Evolutionary conservation across 2,888 invertebrate genomes (phyloP), one percentile per base, ranked within the genome.

Genomic region (Caenorhabditis sp.): DNA sequence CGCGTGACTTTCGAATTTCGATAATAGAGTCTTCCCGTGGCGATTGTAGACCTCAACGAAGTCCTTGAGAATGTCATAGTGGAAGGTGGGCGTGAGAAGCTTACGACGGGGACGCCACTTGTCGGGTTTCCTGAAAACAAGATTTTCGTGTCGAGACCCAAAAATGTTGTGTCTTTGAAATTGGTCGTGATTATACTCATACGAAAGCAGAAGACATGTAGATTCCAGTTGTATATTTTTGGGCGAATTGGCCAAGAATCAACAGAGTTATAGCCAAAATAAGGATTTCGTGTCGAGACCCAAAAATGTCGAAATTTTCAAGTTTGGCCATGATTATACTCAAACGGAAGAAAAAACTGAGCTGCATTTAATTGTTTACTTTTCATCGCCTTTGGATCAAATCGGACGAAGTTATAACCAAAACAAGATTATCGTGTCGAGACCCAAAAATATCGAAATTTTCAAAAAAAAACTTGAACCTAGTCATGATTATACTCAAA

Each of bases 1-100:
- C 10, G 88, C 85, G 58, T 88, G 69, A 14, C 82, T 80, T 49
- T 85, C 85, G 61, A 91, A 89, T 83, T 92, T 89, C 22, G 75
- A 63, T 1, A 89, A 70, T 3, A 93, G 87, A 12, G 93, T 90
- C 19, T 86, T 84, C 0, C 92, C 88, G 84, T 93, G 93, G 58
- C 93, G 92, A 87, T 93, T 93, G 89, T 93, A 93, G 6, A 93
- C 90, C 54, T 91, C 90, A 24, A 93, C 90, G 86, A 93, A 93
- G 84, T 93, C 93, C 80, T 93, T 91, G 31, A 93, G 90, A 72
- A 93, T 93, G 83, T 93, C 93, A 87, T 93, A 94, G 86, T 93
- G 93, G 86, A 93, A 93, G 4, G 93, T 93, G 26, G 93, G 93
- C 2, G 93, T 93, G 49, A 93, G 87, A 76, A 93, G 87, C 77